Conservation (phyloP, 2,113 vertebrate genomes). For the Bambusicola thoracicus region DNA sequence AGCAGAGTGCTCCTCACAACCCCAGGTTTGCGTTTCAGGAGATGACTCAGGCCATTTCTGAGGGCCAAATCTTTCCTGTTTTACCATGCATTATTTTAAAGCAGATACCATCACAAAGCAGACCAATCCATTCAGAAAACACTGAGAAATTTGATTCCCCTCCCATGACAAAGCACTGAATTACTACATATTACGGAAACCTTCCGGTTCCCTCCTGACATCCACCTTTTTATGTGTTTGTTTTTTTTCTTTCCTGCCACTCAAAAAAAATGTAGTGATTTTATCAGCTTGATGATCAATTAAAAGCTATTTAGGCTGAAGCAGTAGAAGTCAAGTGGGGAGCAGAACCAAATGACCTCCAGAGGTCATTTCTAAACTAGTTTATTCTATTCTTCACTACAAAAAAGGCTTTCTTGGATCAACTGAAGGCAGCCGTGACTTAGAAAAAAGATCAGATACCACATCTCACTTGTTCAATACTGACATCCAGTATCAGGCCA, state of each 20-base stretch:
- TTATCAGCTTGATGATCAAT: not conserved
- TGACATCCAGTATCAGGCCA: not conserved
- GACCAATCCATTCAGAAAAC: not conserved
- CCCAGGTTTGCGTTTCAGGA: constrained; percentile 9
- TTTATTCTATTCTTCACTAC: not conserved
- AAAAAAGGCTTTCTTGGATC: not conserved
- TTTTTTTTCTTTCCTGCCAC: not conserved
- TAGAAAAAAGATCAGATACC: not conserved
- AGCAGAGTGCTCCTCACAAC: not conserved
- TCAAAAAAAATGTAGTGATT: not conserved
- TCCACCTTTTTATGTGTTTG: accelerated
- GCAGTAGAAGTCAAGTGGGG: not conserved
- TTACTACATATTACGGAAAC: not conserved
- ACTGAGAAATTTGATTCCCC: not conserved
- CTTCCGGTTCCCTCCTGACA: not conserved
- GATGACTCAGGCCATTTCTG: constrained; percentile 13
- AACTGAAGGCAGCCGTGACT: not conserved
- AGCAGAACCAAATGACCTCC: not conserved
- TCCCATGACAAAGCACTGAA: not conserved
- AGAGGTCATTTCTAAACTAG: not conserved
- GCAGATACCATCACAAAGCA: not conserved
- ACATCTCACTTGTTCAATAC: not conserved
- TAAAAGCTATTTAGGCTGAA: not conserved
- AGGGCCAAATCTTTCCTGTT: not conserved
- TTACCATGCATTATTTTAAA: not conserved